Base-by-base conservation (phyloP, 2,888 invertebrate species). In the Loripinus fragilis region DNA sequence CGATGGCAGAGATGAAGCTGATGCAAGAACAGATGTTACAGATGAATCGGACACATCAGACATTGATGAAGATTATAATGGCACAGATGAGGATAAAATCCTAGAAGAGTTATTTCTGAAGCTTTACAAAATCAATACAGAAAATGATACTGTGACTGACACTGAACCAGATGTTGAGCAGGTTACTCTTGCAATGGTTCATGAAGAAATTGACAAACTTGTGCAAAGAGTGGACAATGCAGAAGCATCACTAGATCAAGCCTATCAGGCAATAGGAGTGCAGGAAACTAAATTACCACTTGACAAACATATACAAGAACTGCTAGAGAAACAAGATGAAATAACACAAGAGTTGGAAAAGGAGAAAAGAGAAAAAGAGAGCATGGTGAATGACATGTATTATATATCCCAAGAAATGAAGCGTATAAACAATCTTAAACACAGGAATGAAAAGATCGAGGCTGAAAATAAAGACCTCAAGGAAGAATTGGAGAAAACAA, bases 301-400 rank as follows among this genome's bases (percentile, higher is more conserved):
- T 8, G 68, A 74, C 25, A 69, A 45, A 42, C 71, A 72, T 23
- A 80, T 83, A 48, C 78, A 83, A 45, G 69, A 68, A 72, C 35
- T 76, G 25, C 42, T 67, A n/a, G 78, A 67, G 25, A 72, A 42
- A 15, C 80, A 83, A 45, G 55, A 60, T 25, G 76, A 80, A 3
- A n/a, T 76, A 15, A 70, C 70, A 38, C 65, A 70, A 45, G 67
- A 67, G 42, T 71, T 78, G 0, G 73, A 71, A 64, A 71, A 73
- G 20, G 78, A 83, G 66, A 75, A 78, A 15, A 67, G 71, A 33
- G 80, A 83, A 50, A 80, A 75, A 25, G 78, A 83, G 30, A 74
- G 76, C 68, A 83, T 83, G 83, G 83, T 80, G 15, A 70, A 76
- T 78, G 83, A 83, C 64, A 74, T 83, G 64, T 83, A 78, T 69